Evolutionary conservation across 2,888 invertebrate genomes (phyloP).

Genomic region (Erebia epiphron): DNA sequence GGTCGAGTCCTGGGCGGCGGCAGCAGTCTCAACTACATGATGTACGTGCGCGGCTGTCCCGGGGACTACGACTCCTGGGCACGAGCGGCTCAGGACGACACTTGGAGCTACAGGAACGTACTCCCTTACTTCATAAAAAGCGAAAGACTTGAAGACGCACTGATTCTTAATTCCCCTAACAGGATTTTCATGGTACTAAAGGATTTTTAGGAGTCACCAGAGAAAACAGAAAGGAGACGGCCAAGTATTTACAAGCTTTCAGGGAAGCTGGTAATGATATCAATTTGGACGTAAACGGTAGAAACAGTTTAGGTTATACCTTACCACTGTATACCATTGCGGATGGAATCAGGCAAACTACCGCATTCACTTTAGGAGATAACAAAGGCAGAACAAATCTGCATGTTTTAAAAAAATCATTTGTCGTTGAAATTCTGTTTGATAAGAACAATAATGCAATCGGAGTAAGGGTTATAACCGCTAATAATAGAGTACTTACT

Average conservation of each 20-base stretch:
- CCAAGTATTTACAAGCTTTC: slow-evolving; percentile 54
- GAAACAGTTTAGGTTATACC: slow-evolving; percentile 65
- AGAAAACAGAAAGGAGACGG: slow-evolving; percentile 35
- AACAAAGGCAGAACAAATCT: slow-evolving; percentile 70
- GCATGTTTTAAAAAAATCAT: slow-evolving; percentile 60
- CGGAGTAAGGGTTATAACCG: slow-evolving; percentile 43
- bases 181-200: slow-evolving; percentile 43
- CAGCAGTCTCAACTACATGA: slow-evolving; percentile 48
- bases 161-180: slow-evolving; percentile 39
- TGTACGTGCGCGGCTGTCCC: slow-evolving; percentile 46
- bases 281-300: slow-evolving; percentile 60
- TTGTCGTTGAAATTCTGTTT: slow-evolving; percentile 46
- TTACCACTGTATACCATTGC: slow-evolving; percentile 66
- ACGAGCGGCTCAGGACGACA: slow-evolving; percentile 40
- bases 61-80: slow-evolving; percentile 51
- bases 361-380: slow-evolving; percentile 49
- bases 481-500: slow-evolving; percentile 33
- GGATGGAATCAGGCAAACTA: slow-evolving; percentile 57
- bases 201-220: slow-evolving; percentile 45
- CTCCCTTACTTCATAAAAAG: slow-evolving; percentile 49
- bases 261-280: slow-evolving; percentile 61
- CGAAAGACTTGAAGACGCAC: slow-evolving; percentile 47
- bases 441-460: slow-evolving; percentile 44
- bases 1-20: slow-evolving; percentile 59
- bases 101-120: slow-evolving; percentile 51